Evolutionary conservation across 2,113 vertebrate species (phyloP), one percentile per base, ranked within the genome.

Genomic region (Propithecus coquereli): DNA sequence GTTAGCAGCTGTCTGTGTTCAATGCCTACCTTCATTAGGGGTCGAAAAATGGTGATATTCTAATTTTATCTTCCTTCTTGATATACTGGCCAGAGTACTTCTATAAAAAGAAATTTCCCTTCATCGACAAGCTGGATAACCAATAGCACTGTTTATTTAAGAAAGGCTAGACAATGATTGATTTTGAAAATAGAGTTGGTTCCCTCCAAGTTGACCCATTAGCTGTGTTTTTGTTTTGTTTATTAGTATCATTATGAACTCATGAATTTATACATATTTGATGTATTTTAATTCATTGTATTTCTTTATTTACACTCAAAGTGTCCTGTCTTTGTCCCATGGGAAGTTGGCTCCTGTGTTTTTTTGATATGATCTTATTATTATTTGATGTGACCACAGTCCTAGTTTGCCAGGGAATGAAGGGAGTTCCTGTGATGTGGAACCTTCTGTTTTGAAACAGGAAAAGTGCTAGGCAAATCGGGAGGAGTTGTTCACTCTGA

Each of bases 181-280:
- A 79, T 96, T 96, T 94, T 87, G 37, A 91, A 81, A 97, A 65
- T 59, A 81, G 59, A 91, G 37, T 65, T 63, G 2, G 1, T 54
- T 87, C 12, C 4, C 18, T 80, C 66, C 4, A 18, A n/a, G 4
- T 2, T 80, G 5, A 87, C 23, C 30, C 43, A 57, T 86, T 71
- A 17, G 47, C 84, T 74, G 43, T 30, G 5, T 23, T 87, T 86
- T 63, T 81, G 7, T 83, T 59, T 40, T 68, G 0, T 73, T 65
- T 90, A 86, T 68, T 43, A 71, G 23, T 84, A 63, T 92, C 40
- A 90, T n/a, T 30, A 57, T 61, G 25, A 76, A 71, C 12, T 80
- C 50, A 52, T 20, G 4, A 6, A 40, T 70, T 84, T 65, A 63
- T 57, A 87, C 0, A 3, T 65, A 84, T 80, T 82, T 82, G 45